Evolutionary conservation across 1,140 invertebrate genomes (phyloP), one percentile per base, ranked within the genome.

Genomic region (Penaeus chinensis): DNA sequence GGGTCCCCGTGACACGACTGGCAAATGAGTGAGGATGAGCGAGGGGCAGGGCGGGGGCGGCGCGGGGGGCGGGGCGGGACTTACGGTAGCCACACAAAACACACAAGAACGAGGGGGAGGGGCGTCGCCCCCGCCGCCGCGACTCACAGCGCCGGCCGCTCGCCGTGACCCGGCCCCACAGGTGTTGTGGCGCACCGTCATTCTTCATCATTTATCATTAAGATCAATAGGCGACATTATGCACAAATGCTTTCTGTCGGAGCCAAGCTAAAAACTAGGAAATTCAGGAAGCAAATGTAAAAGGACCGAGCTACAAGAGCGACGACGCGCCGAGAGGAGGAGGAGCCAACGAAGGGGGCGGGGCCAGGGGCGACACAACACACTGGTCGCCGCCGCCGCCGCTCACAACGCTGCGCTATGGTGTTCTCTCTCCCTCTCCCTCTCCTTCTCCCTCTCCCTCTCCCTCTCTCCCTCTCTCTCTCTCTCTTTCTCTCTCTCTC

Each of bases 1-100:
- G 62, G 86, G 22, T 19, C 74, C 71, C 86, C 86, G 86, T 88
- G 86, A 88, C 86, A 83, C 86, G 80, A 88, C 86, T 88, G 86
- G 86, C 69, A 82, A 88, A 88, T 88, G 82, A 88, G 86, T 83
- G 86, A 83, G 86, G 86, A 82, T 54, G 85, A 79, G 71, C 80
- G 71, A 83, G 81, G 80, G 81, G 86, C 69, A 82, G 71, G 86
- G 61, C 32, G 76, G 84, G 86, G 74, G 81, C 79, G 69, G 79
- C 63, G 85, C 77, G 69, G 79, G 66, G 32, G 74, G n/a, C 63
- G 85, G 85, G 79, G 85, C 77, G 79, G 77, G 86, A 77, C 79
- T 37, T 66, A 37, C 47, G 22, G 63, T 32, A 62, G 79, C 85
- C 85, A 87, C 65, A 82, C 85, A 86, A 86, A 32, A 74, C 84